A percentile compares a stretch with the other conserved stretches of the same genome.
Conservation (phyloP, 2,888 invertebrate species). For the Drosophila siamana region DNA sequence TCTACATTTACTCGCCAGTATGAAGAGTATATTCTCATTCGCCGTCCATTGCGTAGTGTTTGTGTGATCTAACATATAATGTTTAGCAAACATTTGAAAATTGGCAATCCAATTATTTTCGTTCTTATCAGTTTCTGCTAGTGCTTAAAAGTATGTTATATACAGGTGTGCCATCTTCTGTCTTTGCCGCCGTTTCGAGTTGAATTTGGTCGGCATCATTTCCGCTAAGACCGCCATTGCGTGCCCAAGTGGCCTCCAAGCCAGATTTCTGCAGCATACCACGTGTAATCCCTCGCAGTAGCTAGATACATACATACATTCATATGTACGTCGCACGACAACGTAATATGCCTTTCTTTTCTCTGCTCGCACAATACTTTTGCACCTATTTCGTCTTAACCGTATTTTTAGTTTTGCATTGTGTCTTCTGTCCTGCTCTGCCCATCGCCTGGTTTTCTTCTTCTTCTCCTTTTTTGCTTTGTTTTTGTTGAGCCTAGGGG, state of each 20-base stretch:
- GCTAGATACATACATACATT: conserved; percentile 11
- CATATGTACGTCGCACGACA: conserved; percentile 21
- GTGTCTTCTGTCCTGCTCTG: conserved; percentile 29
- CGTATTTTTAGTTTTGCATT: conserved; percentile 64
- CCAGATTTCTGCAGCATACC: conserved; percentile 55
- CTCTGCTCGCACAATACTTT: conserved; percentile 36
- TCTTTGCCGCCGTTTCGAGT: conserved; percentile 20
- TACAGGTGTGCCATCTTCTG: conserved; percentile 9
- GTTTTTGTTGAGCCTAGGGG: conserved; percentile 32
- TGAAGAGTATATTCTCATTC: too few species aligned
- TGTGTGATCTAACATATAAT: conserved; percentile 1
- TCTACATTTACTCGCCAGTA: too few species aligned
- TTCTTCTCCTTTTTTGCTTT: conserved; percentile 23
- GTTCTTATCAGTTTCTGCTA: conserved; percentile 6
- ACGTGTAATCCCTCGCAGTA: conserved; percentile 59
- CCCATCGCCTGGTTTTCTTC: conserved; percentile 3
- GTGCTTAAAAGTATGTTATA: conserved; percentile 26
- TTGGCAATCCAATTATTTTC: conserved; percentile 11
- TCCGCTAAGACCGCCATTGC: conserved; percentile 58
- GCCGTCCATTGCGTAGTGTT: background rate
- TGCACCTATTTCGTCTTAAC: conserved; percentile 45
- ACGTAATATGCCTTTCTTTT: conserved; percentile 22
- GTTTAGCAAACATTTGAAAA: background rate
- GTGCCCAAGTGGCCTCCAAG: conserved; percentile 66
- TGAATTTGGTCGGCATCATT: conserved; percentile 51